A percentile compares a stretch with the other conserved stretches of the same genome.
phyloP scores from a whole-genome alignment of 2,888 invertebrate species.

The Tubulanus polymorphus region DNA sequence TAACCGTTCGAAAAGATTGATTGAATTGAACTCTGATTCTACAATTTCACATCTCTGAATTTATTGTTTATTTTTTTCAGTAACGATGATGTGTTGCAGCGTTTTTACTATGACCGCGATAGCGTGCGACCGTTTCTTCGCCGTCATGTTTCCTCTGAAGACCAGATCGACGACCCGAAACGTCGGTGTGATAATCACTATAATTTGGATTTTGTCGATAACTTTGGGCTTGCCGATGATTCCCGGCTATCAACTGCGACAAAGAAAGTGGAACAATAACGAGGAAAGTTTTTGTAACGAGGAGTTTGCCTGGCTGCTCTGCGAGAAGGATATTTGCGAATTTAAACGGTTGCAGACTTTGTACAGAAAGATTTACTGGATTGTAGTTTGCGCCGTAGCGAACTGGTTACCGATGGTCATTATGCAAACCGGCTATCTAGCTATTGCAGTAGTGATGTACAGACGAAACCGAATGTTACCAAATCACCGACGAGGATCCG shows the following conservation, averaged over 20 bases:
- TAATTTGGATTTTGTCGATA: constrained; percentile 30
- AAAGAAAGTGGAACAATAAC: constrained; percentile 33
- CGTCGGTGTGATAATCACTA: constrained; percentile 28
- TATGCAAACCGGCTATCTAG: constrained; percentile 32
- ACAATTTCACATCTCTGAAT: no score
- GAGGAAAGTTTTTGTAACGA: constrained; percentile 35
- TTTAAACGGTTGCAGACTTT: not conserved
- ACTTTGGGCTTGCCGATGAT: constrained; percentile 31
- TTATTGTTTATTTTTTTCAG: no score
- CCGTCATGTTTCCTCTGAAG: constrained; percentile 39
- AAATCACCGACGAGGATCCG: no score
- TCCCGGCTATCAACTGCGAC: constrained; percentile 30
- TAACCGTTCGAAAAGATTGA: no score
- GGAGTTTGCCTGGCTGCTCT: constrained; percentile 22
- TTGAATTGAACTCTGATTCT: no score
- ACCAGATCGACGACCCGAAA: constrained; percentile 33
- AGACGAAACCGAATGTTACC: constrained; percentile 29
- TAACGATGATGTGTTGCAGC: constrained; percentile 37
- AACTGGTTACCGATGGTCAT: constrained; percentile 43
- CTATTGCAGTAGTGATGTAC: constrained; percentile 30
- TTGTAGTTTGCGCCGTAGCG: constrained; percentile 31
- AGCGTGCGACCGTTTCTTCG: constrained; percentile 40
- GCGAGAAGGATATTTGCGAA: not conserved
- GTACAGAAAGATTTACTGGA: constrained; percentile 28
- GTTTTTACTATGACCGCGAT: constrained; percentile 37